phyloP scores from a whole-genome alignment of 2,113 vertebrate species.

The Axis porcinus region DNA sequence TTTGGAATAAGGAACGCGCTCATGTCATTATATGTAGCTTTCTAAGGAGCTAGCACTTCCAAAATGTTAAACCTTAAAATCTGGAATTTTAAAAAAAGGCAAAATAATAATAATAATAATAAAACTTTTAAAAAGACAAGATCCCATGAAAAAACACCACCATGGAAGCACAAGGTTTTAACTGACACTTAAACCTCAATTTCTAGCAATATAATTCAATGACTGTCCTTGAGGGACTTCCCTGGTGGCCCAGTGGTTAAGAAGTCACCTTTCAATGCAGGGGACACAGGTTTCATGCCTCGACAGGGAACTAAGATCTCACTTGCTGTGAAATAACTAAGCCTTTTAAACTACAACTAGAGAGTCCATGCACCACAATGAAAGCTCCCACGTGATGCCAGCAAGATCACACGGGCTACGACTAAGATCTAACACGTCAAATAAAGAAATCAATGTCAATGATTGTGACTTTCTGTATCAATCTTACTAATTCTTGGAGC shows the following conservation, averaged over 20 bases:
- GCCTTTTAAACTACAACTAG: neutral
- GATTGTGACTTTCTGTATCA: neutral
- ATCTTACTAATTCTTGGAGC: neutral
- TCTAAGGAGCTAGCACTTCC: neutral
- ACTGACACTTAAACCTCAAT: neutral
- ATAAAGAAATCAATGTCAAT: neutral
- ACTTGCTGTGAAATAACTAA: neutral
- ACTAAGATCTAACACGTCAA: neutral
- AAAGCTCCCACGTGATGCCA: neutral
- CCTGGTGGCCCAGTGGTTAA: neutral
- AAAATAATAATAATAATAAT: too few species aligned
- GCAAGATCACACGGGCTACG: neutral
- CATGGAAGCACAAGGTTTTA: neutral
- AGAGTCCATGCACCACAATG: neutral
- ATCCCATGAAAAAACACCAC: neutral
- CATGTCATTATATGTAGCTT: neutral
- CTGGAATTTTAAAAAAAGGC: neutral
- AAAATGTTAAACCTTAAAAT: neutral
- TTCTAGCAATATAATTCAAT: neutral
- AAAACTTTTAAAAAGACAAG: neutral
- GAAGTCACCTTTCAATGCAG: neutral
- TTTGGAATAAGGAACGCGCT: neutral
- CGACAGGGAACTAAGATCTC: neutral
- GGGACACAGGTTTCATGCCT: neutral
- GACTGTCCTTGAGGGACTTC: neutral